phyloP scores from a whole-genome alignment of 2,113 vertebrate species.

The Syrmaticus mikado region DNA sequence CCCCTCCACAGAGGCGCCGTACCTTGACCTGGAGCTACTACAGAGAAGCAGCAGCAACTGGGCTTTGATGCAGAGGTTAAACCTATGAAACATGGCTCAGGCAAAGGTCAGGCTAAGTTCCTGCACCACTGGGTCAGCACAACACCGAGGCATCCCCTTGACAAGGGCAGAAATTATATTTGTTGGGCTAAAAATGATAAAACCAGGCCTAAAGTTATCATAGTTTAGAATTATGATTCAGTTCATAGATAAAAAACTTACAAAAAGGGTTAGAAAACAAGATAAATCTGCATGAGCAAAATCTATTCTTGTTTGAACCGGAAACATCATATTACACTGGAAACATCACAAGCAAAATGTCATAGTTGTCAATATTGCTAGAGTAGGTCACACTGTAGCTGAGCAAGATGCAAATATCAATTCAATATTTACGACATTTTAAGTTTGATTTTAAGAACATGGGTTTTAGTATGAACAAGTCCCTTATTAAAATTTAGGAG shows the following conservation, averaged over 20 bases:
- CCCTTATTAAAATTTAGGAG: neutral
- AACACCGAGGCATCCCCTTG: accelerated
- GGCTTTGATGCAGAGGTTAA: accelerated
- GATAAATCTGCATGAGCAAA: neutral
- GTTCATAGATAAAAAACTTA: neutral
- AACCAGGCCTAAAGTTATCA: neutral
- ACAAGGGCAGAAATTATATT: neutral
- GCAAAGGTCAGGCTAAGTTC: accelerated
- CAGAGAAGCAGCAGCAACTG: neutral
- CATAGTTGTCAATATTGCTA: neutral
- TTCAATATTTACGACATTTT: neutral
- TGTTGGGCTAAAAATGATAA: neutral
- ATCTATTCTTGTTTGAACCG: neutral
- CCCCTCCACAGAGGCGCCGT: accelerated
- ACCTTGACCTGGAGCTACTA: neutral
- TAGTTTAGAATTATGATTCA: neutral
- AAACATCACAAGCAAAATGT: neutral
- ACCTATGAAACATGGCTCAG: neutral
- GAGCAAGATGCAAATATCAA: neutral
- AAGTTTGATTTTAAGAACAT: neutral
- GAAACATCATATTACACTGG: neutral
- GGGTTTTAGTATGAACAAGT: neutral
- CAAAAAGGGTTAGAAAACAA: neutral
- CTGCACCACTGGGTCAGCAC: neutral
- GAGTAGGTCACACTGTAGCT: neutral